Conservation (phyloP, 2,113 vertebrate species). For the Conger conger region DNA sequence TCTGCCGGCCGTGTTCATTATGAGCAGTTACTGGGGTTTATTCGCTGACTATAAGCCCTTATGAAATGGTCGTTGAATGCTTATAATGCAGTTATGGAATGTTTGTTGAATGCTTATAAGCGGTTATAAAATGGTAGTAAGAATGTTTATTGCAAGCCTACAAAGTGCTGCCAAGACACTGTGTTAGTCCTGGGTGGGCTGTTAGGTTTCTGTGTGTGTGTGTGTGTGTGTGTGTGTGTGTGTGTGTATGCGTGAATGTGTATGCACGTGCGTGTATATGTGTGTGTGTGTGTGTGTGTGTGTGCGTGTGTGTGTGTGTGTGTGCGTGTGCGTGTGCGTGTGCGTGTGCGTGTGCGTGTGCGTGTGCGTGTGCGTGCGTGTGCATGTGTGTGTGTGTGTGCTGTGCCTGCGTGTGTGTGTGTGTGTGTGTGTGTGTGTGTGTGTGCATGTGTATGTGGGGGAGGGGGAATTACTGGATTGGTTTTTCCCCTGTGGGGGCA, state of each 20-base stretch:
- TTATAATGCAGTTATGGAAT: neutral
- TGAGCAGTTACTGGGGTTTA: no score
- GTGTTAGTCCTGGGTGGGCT: neutral
- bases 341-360: no score
- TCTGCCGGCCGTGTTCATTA: no score
- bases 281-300: neutral
- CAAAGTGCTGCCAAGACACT: neutral
- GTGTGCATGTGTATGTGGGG: neutral
- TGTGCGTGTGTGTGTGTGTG: no score
- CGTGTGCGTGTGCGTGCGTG: no score
- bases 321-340: neutral
- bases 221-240: slow-evolving; percentile 18
- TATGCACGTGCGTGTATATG: neutral
- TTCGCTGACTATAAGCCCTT: no score
- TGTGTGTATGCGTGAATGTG: neutral
- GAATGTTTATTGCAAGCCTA: neutral
- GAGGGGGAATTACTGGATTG: neutral
- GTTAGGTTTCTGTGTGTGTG: neutral
- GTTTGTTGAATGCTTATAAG: neutral
- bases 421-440: no score
- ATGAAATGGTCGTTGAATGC: no score
- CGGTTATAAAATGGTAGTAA: neutral
- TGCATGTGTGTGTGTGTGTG: neutral
- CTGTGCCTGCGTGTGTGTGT: no score
- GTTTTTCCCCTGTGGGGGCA: neutral